A percentile compares a stretch with the other conserved stretches of the same genome.
These are phyloP conservation scores for Bucco capensis DNA, from an alignment of 2,113 vertebrate genomes.

Conservation along the genomic window DNA sequence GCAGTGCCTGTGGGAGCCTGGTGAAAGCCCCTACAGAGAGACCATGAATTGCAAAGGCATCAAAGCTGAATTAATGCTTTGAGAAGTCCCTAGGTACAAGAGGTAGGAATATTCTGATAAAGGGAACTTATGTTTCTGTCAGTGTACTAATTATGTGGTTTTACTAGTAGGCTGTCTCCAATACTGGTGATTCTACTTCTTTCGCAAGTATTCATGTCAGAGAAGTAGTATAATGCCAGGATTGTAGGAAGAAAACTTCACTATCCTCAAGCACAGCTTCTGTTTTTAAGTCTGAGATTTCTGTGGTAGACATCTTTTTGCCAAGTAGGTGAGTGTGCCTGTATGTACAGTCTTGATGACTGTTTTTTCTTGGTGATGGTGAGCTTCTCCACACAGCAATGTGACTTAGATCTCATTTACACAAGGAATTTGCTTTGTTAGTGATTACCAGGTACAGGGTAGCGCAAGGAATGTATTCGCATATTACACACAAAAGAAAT, in stretches of 20 bases:
- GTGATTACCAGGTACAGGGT: background rate
- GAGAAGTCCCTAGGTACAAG: background rate
- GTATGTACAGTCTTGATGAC: background rate
- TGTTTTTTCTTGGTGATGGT: background rate
- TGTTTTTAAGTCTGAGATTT: slow-evolving; percentile 34
- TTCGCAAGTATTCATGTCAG: background rate
- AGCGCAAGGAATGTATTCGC: background rate
- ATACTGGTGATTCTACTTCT: background rate
- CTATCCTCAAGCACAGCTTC: background rate
- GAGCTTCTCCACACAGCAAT: background rate
- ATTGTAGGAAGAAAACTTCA: slow-evolving; percentile 6
- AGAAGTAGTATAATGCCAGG: background rate
- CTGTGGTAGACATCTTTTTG: background rate
- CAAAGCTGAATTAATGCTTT: background rate
- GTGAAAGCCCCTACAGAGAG: background rate
- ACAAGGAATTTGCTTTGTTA: background rate
- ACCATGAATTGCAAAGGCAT: background rate
- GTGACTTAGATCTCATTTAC: background rate
- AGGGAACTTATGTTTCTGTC: background rate
- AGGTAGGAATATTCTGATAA: background rate
- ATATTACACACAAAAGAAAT: background rate
- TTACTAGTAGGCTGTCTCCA: background rate
- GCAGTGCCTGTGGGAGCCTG: background rate
- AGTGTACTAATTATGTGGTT: background rate
- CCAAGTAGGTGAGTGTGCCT: background rate